Evolutionary conservation across 1,140 invertebrate genomes (phyloP).

Genomic region (Bombus pyrosoma): DNA sequence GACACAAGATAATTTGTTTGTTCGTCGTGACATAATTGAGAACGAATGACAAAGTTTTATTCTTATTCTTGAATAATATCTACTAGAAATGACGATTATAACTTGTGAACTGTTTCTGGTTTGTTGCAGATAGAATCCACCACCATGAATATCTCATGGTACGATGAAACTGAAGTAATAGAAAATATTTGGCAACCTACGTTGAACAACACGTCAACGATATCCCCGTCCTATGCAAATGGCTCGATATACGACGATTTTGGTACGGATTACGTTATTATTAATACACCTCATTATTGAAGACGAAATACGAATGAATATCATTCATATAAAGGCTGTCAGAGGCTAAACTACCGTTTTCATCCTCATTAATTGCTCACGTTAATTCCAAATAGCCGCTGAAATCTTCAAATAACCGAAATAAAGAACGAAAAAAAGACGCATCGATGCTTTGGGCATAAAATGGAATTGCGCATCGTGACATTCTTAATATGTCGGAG

Average conservation of each 20-base stretch:
- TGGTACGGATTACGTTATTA: conserved; percentile 51
- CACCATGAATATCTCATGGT: conserved; percentile 63
- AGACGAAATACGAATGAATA: not conserved
- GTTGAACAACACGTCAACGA: conserved; percentile 44
- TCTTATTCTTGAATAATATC: not conserved
- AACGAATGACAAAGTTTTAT: not conserved
- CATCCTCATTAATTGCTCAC: no score
- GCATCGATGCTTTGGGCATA: not conserved
- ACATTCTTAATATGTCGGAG: not conserved
- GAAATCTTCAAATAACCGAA: no score
- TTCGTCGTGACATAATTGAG: not conserved
- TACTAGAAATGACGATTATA: not conserved
- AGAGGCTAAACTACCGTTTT: no score
- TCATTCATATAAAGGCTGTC: no score
- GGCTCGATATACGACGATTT: conserved; percentile 48
- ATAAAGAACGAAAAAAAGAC: not conserved
- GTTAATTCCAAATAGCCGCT: no score
- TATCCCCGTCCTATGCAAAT: conserved; percentile 34
- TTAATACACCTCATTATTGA: not conserved
- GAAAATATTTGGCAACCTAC: conserved; percentile 34
- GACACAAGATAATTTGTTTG: not conserved
- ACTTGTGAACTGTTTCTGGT: not conserved
- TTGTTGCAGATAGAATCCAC: conserved; percentile 21
- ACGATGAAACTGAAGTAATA: conserved; percentile 44
- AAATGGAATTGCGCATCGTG: not conserved